These are phyloP conservation scores for Poeciliopsis paucimaculata DNA, from an alignment of 2,797 vertebrate species.

Conservation along the genomic window DNA sequence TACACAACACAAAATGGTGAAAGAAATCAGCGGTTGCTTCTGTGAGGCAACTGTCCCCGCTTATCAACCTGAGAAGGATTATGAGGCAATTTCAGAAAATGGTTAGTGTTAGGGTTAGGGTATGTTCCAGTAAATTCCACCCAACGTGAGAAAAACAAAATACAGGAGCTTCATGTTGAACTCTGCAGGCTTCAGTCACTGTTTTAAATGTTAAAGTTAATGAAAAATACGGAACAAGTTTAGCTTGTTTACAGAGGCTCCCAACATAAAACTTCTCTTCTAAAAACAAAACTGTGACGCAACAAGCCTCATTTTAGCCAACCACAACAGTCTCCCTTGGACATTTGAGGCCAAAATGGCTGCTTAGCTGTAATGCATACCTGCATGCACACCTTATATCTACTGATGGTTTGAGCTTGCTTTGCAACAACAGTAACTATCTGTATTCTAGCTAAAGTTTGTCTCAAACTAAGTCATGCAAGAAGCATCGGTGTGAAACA, in stretches of 20 bases:
- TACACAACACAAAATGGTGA: neutral
- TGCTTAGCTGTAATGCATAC: neutral
- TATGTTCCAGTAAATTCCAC: neutral
- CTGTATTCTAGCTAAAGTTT: neutral
- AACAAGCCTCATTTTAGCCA: neutral
- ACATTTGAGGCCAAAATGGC: neutral
- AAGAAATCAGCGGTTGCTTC: neutral
- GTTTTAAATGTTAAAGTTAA: neutral
- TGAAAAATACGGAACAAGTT: neutral
- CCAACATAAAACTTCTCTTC: neutral
- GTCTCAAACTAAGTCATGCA: neutral
- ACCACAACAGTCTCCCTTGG: neutral
- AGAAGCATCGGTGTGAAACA: neutral
- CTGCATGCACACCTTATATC: neutral
- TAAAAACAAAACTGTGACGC: neutral
- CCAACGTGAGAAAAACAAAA: neutral
- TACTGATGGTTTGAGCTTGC: neutral
- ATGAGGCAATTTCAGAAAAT: neutral
- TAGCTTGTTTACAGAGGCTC: neutral
- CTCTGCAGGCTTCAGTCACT: neutral
- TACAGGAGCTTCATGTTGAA: neutral
- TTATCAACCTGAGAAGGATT: neutral
- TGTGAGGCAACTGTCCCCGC: neutral
- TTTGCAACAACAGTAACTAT: neutral
- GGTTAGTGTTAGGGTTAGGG: too few relatives aligned